Evolutionary conservation across 2,888 invertebrate genomes (phyloP), one percentile per base, ranked within the genome.

Genomic region (Trichogramma dendrolimi): DNA sequence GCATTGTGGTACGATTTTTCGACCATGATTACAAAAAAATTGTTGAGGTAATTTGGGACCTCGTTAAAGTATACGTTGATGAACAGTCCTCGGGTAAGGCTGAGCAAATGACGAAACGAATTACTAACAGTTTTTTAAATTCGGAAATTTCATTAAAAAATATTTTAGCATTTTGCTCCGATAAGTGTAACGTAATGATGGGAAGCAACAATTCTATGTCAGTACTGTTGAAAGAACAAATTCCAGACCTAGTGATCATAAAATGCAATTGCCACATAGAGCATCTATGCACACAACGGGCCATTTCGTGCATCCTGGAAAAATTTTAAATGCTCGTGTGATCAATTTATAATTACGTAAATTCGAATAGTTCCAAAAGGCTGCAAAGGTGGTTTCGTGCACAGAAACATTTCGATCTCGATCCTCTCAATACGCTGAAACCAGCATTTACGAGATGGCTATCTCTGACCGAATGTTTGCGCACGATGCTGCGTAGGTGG

Each of bases 191-290:
- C 39, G 58, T 58, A 1, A 58, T 58, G 51, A n/a, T 51, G n/a
- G 58, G 51, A 2, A 6, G 5, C 5, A 51, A 43, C 7, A 42
- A 27, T 10, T 58, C 58, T 10, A 42, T 52, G 2, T 39, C 44
- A 39, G 8, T 52, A 4, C 52, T 42, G 40, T n/a, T 58, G 1
- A 58, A 51, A 41, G 10, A 50, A 7, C 7, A 44, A 1, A 3
- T 53, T 11, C 58, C 58, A n/a, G n/a, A 40, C 8, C 46, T 58
- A 6, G 14, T 42, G 40, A n/a, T 53, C 1, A 4, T 52, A 1
- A 58, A 52, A 47, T 58, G 52, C 41, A 53, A 53, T 27, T 58
- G 52, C 40, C 58, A 58, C 10, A 52, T 48, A 2, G 39, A 14
- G 10, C 40, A 44, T 11, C 43, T 58, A 2, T 47, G 46, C 10